phyloP scores from a whole-genome alignment of 2,113 vertebrate genomes.

The Panthera uncia region DNA sequence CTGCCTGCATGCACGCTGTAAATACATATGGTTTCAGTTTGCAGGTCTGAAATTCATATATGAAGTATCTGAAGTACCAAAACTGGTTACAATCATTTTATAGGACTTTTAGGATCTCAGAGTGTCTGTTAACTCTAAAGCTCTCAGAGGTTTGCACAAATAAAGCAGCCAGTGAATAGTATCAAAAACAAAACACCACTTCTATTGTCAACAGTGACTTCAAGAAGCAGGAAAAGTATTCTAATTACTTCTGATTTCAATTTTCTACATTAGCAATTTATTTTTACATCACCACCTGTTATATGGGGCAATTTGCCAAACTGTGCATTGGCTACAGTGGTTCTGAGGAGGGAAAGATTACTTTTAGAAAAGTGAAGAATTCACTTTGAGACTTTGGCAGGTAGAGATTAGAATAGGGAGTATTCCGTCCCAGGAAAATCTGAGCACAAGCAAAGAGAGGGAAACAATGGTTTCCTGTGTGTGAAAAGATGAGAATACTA shows the following conservation, averaged over 20 bases:
- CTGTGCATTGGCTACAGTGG: neutral
- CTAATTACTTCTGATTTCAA: constrained; percentile 2
- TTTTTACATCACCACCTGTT: neutral
- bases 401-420: neutral
- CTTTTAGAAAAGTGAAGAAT: neutral
- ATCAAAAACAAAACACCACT: neutral
- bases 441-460: neutral
- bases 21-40: neutral
- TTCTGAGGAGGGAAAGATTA: neutral
- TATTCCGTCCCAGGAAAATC: neutral
- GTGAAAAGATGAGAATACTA: neutral
- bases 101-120: neutral
- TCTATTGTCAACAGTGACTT: neutral
- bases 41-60: neutral
- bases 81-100: neutral
- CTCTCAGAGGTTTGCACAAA: neutral
- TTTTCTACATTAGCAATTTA: neutral
- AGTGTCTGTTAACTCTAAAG: neutral
- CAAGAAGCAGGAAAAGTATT: neutral
- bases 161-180: neutral
- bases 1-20: neutral
- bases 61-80: neutral
- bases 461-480: neutral
- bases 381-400: neutral
- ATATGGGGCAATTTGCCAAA: neutral